A percentile compares a stretch with the other conserved stretches of the same genome.
Conservation (phyloP, 2,888 invertebrate genomes). For the Allophyes oxyacanthae region DNA sequence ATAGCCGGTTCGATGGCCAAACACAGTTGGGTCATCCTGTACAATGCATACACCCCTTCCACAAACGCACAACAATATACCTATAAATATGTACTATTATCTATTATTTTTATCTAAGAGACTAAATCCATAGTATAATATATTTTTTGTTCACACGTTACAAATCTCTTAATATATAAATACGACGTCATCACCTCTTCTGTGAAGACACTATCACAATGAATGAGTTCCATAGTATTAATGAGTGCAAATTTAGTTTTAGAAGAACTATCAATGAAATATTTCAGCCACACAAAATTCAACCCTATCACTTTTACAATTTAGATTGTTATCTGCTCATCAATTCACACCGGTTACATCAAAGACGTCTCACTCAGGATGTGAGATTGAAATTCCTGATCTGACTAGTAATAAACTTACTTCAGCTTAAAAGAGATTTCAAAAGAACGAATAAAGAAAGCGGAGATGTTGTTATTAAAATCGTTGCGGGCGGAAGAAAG, state of each 20-base stretch:
- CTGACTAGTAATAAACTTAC: constrained; percentile 88
- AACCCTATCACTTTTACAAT: constrained; percentile 52
- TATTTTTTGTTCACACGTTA: constrained; percentile 37
- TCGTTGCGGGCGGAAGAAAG: constrained; percentile 78
- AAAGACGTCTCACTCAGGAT: constrained; percentile 84
- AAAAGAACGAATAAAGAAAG: constrained; percentile 85
- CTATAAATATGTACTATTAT: constrained; percentile 17
- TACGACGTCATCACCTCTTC: constrained; percentile 49
- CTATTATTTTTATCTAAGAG: constrained; percentile 30
- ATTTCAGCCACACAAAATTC: constrained; percentile 47
- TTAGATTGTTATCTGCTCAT: constrained; percentile 57
- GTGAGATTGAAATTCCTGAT: constrained; percentile 88
- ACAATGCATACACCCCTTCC: constrained; percentile 23
- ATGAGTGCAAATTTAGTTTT: constrained; percentile 59
- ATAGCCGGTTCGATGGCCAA: constrained; percentile 17
- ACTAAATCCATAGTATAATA: constrained; percentile 33
- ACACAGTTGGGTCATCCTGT: constrained; percentile 21
- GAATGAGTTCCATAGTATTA: constrained; percentile 60
- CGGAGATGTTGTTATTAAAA: constrained; percentile 82
- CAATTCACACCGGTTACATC: constrained; percentile 73
- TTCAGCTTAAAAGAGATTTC: constrained; percentile 80
- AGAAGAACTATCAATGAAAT: constrained; percentile 60
- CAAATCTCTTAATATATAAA: constrained; percentile 43
- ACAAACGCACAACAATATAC: constrained; percentile 30
- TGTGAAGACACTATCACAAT: constrained; percentile 54